phyloP scores from a whole-genome alignment of 2,888 invertebrate species.

The Trissolcus brochymenae region DNA sequence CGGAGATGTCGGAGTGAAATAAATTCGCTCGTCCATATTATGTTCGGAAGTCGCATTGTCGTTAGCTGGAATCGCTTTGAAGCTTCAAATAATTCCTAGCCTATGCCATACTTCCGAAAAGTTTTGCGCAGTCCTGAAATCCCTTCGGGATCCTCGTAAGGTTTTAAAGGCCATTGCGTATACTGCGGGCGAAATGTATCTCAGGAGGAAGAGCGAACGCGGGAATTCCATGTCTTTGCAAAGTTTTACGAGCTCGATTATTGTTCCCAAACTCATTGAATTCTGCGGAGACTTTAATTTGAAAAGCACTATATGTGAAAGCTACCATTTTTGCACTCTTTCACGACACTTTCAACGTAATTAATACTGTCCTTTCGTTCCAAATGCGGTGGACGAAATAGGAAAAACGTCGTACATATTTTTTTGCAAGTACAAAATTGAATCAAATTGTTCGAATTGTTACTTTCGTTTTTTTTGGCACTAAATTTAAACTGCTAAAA shows the following conservation, averaged over 20 bases:
- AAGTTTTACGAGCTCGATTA: constrained; percentile 55
- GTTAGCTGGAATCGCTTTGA: constrained; percentile 48
- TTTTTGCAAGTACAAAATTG: too few species aligned
- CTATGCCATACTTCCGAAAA: constrained; percentile 46
- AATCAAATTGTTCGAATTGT: too few species aligned
- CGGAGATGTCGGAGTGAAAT: constrained; percentile 25
- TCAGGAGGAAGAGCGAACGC: constrained; percentile 38
- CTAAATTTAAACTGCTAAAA: too few species aligned
- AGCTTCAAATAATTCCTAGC: constrained; percentile 51
- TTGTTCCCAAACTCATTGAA: constrained; percentile 54
- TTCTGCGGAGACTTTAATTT: constrained; percentile 50
- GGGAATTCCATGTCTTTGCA: constrained; percentile 50
- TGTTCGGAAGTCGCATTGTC: constrained; percentile 42
- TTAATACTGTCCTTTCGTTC: constrained; percentile 20
- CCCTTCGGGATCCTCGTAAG: constrained; percentile 50
- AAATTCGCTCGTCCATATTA: constrained; percentile 33
- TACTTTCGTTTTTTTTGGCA: too few species aligned
- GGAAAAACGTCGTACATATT: too few species aligned
- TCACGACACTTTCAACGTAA: constrained; percentile 16
- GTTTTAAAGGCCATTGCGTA: constrained; percentile 52
- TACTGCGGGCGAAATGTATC: constrained; percentile 42
- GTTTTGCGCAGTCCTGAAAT: constrained; percentile 40
- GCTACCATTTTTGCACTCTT: constrained; percentile 12
- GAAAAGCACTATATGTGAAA: constrained; percentile 21
- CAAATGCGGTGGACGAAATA: background rate